phyloP scores from a whole-genome alignment of 2,888 invertebrate species.

The Notodonta ziczac region DNA sequence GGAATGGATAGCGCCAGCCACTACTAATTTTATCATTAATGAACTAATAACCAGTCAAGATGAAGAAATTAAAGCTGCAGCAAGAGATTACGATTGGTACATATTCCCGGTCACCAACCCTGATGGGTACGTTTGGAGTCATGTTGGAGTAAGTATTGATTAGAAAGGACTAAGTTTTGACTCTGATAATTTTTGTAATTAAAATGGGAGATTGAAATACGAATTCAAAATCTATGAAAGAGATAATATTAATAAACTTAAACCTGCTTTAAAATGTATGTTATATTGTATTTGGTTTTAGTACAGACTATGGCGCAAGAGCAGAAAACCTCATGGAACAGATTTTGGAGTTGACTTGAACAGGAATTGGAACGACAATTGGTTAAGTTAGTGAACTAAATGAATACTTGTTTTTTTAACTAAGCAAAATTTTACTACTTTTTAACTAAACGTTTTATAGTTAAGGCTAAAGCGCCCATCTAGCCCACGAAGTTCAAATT shows the following conservation, averaged over 20 bases:
- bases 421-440: too few species aligned
- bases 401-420: neutral
- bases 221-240: too few species aligned
- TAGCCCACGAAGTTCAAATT: too few species aligned
- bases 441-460: too few species aligned
- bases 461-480: too few species aligned
- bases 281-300: conserved; percentile 45
- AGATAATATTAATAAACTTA: too few species aligned
- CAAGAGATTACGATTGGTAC: conserved; percentile 88
- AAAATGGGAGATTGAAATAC: too few species aligned
- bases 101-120: conserved; percentile 91
- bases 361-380: conserved; percentile 89
- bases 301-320: conserved; percentile 90
- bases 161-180: neutral
- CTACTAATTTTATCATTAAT: conserved; percentile 85
- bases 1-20: conserved; percentile 90
- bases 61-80: conserved; percentile 69
- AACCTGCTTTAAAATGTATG: too few species aligned
- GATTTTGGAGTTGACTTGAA: conserved; percentile 90
- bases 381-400: conserved; percentile 78
- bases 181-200: too few species aligned
- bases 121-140: conserved; percentile 90
- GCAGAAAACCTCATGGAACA: conserved; percentile 70
- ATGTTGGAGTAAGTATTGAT: conserved; percentile 72
- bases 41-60: conserved; percentile 84